Base-by-base conservation (phyloP, 2,888 invertebrate species). In the Cloeon dipterum region DNA sequence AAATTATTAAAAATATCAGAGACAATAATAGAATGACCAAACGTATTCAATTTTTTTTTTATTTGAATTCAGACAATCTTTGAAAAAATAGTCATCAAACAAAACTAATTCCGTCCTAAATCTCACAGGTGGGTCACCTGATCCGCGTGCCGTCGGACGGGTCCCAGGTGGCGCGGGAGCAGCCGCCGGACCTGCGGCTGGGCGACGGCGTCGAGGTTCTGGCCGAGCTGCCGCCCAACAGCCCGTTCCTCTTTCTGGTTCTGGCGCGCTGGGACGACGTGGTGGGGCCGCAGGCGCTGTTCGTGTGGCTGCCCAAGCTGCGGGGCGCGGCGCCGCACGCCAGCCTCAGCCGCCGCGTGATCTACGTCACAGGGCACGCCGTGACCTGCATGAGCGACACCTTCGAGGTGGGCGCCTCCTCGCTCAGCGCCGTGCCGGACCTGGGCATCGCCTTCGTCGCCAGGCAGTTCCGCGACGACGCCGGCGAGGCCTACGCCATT, bases 261-360 rank as follows among this genome's bases (percentile, higher is more conserved):
- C 36, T 45, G 11, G 44, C 45, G 4, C 42, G 40, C 29, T 45
- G 45, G 45, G 45, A 45, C 40, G 45, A 45, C 35, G 43, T 45
- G 13, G 42, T 45, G 39, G 45, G 45, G 8, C 45, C 45, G 11
- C 42, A 44, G 26, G 44, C 45, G 17, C 38, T 45, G 19, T 42
- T 43, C 39, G 41, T 40, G 5, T 45, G 45, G 45, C 29, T 44
- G 4, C 26, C 40, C 21, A 37, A 20, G 10, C 38, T n/a, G 26
- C 21, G 7, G 26, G 36, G 3, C 3, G 5, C 4, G 2, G 13
- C 17, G 14, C 17, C 3, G 19, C 4, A 1, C 26, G 36, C 11
- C 18, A 10, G 3, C 14, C 14, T 3, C 13, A 10, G 4, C 3
- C 37, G 3, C 29, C n/a, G 11, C n/a, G 11, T 26, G 10, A 13